Evolutionary conservation across 1,140 invertebrate species (phyloP), one percentile per base, ranked within the genome.

Genomic region (Proctacanthus coquilletti): DNA sequence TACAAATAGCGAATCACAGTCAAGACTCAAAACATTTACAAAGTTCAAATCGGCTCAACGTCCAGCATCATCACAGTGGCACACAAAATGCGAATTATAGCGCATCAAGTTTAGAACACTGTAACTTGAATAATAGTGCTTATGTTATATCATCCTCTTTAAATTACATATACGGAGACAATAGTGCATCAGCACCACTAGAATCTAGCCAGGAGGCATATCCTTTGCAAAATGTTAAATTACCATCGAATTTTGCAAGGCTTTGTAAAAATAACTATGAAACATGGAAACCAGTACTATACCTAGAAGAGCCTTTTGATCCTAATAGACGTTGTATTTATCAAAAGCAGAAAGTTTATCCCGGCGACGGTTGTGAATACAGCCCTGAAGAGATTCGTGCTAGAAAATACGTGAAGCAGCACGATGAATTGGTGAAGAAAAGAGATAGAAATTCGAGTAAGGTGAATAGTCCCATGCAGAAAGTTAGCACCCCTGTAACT

Each of bases 281-380:
- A 40, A 50, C 48, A 18, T 60, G 57, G 57, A 56, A 53, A 37
- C 55, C 51, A n/a, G 50, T 52, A 11, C 17, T 60, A 14, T 58
- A 48, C 15, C 41, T 60, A 1, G 57, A 60, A 18, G 57, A 60
- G 18, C 56, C 57, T 2, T 55, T 51, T 11, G 57, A 60, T 44
- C 54, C 54, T 2, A 49, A 50, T 31, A 44, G 48, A 9, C 38
- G 51, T 11, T 60, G 57, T 39, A 47, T 50, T 6, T 60, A 60
- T 48, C 46, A 49, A 27, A 60, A 60, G 42, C 44, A 51, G 14
- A 15, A 48, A 32, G 57, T 60, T 0, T 60, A 60, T 41, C 53
- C 56, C 3, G 38, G 41, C 0, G 52, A 49, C 10, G 43, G 42
- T 1, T 46, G 47, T 13, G 57, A 60, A 40, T 60, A 52, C 34